Conservation (phyloP, 2,888 invertebrate species). For the Dolichomitus sp. region DNA sequence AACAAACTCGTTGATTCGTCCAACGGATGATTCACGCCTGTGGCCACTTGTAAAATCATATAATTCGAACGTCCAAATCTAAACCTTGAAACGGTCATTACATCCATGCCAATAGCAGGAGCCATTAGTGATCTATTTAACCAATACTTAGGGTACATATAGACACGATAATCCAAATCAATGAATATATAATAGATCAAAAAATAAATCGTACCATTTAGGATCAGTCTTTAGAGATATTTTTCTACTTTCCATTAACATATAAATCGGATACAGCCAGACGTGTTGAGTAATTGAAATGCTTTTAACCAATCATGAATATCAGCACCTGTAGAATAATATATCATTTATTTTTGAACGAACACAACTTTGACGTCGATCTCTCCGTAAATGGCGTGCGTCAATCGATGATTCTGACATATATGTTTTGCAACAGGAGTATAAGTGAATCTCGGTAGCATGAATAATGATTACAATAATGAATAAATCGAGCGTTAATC, state of each 20-base stretch:
- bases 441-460: conserved; percentile 12
- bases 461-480: conserved; percentile 29
- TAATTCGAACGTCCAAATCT: background rate
- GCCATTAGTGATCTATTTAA: background rate
- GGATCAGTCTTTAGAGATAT: background rate
- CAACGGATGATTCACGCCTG: no score
- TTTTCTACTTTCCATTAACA: conserved; percentile 2
- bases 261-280: background rate
- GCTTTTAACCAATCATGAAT: background rate
- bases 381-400: background rate
- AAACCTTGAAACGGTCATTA: background rate
- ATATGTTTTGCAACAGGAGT: background rate
- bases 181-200: background rate
- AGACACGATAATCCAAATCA: background rate
- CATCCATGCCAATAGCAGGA: background rate
- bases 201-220: background rate
- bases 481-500: conserved; percentile 48
- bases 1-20: no score
- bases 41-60: no score
- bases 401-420: background rate
- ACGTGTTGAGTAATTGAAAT: background rate
- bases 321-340: conserved; percentile 10
- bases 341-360: conserved; percentile 15
- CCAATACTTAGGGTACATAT: background rate
- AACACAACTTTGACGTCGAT: background rate